Base-by-base conservation (phyloP, 2,888 invertebrate genomes). In the Drosophila putrida region DNA sequence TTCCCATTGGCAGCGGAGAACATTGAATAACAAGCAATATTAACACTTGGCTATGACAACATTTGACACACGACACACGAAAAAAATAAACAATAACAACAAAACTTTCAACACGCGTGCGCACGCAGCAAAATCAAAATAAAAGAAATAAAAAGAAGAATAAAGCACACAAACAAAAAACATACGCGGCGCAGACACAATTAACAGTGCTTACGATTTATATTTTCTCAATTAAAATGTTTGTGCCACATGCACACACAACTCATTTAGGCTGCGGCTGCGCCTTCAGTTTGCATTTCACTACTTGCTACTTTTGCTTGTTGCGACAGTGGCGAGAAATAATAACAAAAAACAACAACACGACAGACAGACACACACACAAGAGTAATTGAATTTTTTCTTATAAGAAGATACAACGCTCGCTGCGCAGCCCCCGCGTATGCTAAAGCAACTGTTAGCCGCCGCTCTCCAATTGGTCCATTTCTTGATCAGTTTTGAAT, bases 1-100 rank as follows among this genome's bases (percentile, higher is more conserved):
- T 89, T 90, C 51, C 87, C 82, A 79, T 89, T 91, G 68, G 80
- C 63, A 58, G 84, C 79, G 55, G 90, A 86, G 77, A 90, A 90
- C 91, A 91, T 90, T 77, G 80, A 69, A 53, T 64, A 47, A 64
- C 50, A 53, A 50, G 60, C 35, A 63, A 46, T 20, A 47, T 31
- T 28, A 41, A 44, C 20, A 50, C 15, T 39, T 20, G 1, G 25
- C 38, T 53, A 53, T 53, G 53, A 53, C 53, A 39, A 54, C 41
- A 55, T 49, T 51, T 46, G 13, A 49, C 55, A 63, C 38, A 71
- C 63, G 61, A 54, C 25, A 61, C 27, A 55, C 35, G 28, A 43
- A 15, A 10, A 31, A 49, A 41, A 31, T 28, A 38, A 39, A 49
- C 20, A 6, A 55, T 44, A 4, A 51, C 35, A 58, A 43, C 51